Evolutionary conservation across 2,113 vertebrate species (phyloP), one percentile per base, ranked within the genome.

Genomic region (Rhynchomys soricoides): DNA sequence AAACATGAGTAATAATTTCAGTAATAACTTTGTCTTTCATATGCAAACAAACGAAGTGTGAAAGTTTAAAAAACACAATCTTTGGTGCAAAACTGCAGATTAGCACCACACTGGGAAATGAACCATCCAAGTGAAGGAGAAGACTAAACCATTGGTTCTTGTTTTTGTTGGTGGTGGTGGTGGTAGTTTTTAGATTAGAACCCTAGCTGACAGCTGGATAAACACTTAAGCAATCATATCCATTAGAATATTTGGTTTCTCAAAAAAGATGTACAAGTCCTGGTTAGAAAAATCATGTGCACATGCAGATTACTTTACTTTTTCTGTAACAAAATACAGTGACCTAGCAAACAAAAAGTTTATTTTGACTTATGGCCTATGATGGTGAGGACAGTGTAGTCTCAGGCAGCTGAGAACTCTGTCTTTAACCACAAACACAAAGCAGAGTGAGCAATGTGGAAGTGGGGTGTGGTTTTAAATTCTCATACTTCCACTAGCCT

Each of bases 1-100:
- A 97, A 97, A 95, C 93, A 94, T 96, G 97, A 98, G 97, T 96
- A 98, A 97, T 98, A 97, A 96, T 96, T 98, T 93, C 97, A 96
- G 97, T 97, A 98, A 97, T 97, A 97, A 96, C 92, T 97, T 97
- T 95, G 93, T 96, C 97, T 92, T 95, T 97, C 94, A 97, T 96
- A 94, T 86, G 96, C 96, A 98, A 98, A 97, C 92, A 93, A 97
- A 96, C 85, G 90, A 97, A 97, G 90, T 92, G 78, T 96, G 94
- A 95, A 97, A 88, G 79, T 97, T 97, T 95, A 96, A 50, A 96
- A 97, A 62, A 97, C 13, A 91, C 83, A 94, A 86, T 96, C 96
- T 97, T 96, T 97, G 96, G 92, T 92, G 92, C 91, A 96, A 97
- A 97, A 95, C 83, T 70, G 70, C 89, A 97, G 94, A 97, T 97